These are phyloP conservation scores for Macroramphosus scolopax DNA, from an alignment of 2,797 vertebrate species.

Conservation along the genomic window DNA sequence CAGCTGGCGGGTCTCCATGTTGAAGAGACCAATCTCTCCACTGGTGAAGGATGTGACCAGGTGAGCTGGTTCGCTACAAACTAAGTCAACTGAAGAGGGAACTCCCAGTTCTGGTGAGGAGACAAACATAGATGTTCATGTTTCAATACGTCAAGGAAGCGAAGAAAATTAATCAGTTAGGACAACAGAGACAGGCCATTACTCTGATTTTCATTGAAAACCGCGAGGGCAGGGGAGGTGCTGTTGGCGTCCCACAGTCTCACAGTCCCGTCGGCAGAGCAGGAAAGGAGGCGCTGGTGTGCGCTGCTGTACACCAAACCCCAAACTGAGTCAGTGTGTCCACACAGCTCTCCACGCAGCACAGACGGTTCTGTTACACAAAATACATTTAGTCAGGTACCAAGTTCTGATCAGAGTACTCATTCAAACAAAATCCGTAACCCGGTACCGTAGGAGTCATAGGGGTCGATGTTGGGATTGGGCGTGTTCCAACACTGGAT, in stretches of 20 bases:
- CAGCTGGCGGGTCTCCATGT: constrained; percentile 94
- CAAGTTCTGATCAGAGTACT: not conserved
- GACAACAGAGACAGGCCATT: constrained; percentile 11
- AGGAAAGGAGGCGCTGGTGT: constrained; percentile 93
- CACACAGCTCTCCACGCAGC: constrained; percentile 86
- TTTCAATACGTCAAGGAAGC: too few species aligned
- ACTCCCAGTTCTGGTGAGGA: constrained; percentile 84
- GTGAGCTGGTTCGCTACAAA: constrained; percentile 94
- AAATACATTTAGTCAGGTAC: constrained; percentile 1
- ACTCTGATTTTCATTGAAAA: constrained; percentile 95
- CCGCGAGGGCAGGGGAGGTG: constrained; percentile 84
- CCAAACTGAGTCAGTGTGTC: constrained; percentile 95
- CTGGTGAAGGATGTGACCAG: constrained; percentile 94
- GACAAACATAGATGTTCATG: not conserved
- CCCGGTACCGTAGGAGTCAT: constrained; percentile 90
- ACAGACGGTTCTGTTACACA: constrained; percentile 87
- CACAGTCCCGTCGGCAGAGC: constrained; percentile 94
- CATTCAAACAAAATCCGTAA: fast-evolving
- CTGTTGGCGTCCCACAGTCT: constrained; percentile 91
- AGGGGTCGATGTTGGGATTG: constrained; percentile 94
- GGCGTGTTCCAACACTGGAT: constrained; percentile 98
- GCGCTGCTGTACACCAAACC: constrained; percentile 91
- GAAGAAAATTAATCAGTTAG: not conserved
- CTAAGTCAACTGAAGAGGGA: constrained; percentile 93
- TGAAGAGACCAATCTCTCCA: constrained; percentile 92